phyloP scores from a whole-genome alignment of 1,140 invertebrate genomes.

The Musca vetustissima region DNA sequence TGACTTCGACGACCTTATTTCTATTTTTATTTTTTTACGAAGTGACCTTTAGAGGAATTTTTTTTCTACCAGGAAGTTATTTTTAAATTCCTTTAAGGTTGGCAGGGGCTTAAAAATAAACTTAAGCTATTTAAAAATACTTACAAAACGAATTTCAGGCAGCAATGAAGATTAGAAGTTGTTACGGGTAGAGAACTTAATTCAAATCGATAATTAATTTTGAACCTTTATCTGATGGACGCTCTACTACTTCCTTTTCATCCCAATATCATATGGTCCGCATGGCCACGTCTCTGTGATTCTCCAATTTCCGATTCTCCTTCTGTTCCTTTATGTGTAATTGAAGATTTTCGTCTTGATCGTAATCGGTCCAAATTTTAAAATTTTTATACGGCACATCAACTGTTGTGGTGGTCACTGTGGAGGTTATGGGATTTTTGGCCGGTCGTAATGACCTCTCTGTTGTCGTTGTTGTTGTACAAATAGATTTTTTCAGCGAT shows the following conservation, averaged over 20 bases:
- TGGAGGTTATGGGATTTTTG: slow-evolving; percentile 8
- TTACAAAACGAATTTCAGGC: slow-evolving; percentile 9
- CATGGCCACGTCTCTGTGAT: neutral
- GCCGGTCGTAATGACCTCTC: neutral
- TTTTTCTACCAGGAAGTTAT: too few species aligned
- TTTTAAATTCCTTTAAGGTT: too few species aligned
- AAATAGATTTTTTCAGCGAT: slow-evolving; percentile 1
- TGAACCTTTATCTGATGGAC: slow-evolving; percentile 5
- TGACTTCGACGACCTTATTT: too few species aligned
- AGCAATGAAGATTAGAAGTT: too few species aligned
- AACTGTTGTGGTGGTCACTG: slow-evolving; percentile 13
- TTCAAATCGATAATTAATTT: slow-evolving; percentile 26
- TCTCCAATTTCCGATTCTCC: neutral
- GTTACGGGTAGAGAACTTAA: neutral
- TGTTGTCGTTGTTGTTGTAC: slow-evolving; percentile 16
- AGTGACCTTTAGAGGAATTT: too few species aligned
- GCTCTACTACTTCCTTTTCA: neutral
- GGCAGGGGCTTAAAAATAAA: too few species aligned
- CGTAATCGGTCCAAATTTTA: slow-evolving; percentile 27
- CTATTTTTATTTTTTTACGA: too few species aligned
- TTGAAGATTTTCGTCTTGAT: slow-evolving; percentile 22
- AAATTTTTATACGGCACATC: slow-evolving; percentile 15
- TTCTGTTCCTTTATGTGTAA: slow-evolving; percentile 23
- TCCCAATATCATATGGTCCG: slow-evolving; percentile 27
- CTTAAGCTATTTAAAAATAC: slow-evolving; percentile 2